Evolutionary conservation across 2,797 vertebrate genomes (phyloP).

Genomic region (Cyprinodon diabolis): DNA sequence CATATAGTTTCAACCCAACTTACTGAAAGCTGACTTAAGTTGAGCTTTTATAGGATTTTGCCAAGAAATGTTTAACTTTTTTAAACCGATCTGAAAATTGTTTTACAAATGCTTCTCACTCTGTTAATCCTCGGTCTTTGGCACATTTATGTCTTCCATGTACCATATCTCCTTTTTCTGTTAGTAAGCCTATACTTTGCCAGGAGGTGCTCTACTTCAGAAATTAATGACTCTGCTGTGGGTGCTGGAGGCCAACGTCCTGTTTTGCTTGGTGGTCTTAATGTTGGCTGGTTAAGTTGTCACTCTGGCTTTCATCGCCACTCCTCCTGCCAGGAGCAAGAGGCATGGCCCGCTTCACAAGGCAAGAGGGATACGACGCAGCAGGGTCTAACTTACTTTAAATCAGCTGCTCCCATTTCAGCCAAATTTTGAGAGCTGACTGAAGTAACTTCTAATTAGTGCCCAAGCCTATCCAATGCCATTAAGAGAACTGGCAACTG

Average conservation of each 20-base stretch:
- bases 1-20: background rate
- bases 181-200: conserved; percentile 35
- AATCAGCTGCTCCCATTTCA: conserved; percentile 4
- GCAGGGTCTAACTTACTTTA: background rate
- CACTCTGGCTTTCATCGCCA: conserved; percentile 8
- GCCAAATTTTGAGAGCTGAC: conserved; percentile 2
- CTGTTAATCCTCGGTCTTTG: conserved; percentile 43
- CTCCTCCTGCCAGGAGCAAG: conserved; percentile 9
- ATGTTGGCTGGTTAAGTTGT: conserved; percentile 19
- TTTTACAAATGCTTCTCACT: conserved; percentile 50
- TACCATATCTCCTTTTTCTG: conserved; percentile 8
- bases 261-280: conserved; percentile 22
- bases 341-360: conserved; percentile 27
- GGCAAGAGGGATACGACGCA: background rate
- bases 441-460: conserved; percentile 17
- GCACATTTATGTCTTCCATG: conserved; percentile 5
- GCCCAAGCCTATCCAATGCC: conserved; percentile 4
- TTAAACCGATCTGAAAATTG: conserved; percentile 44
- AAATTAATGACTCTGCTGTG: conserved; percentile 42
- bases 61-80: conserved; percentile 36
- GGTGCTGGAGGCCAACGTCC: conserved; percentile 20
- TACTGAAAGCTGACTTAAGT: conserved; percentile 25
- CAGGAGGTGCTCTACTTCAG: conserved; percentile 37
- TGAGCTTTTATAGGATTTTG: conserved; percentile 18
- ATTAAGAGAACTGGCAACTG: background rate